These are phyloP conservation scores for Andrena praecox DNA, from an alignment of 2,888 invertebrate species.

Conservation along the genomic window DNA sequence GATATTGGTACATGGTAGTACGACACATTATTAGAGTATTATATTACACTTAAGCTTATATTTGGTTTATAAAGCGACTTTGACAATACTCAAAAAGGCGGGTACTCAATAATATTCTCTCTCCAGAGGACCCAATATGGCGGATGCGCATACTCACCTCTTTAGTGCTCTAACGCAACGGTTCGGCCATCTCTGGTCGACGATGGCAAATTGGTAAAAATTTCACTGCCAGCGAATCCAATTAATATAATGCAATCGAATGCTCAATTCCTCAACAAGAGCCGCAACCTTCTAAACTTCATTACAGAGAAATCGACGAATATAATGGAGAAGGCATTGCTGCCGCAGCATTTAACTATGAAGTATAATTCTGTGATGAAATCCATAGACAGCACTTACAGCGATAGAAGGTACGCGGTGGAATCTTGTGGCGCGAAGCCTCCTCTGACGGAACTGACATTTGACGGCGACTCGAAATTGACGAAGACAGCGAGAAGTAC, in stretches of 20 bases:
- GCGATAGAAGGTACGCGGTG: slow-evolving; percentile 49
- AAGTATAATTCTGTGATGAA: slow-evolving; percentile 70
- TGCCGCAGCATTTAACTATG: slow-evolving; percentile 78
- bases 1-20: no score
- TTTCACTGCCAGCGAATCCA: slow-evolving; percentile 79
- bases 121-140: no score
- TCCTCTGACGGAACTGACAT: not conserved
- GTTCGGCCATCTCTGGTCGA: slow-evolving; percentile 59
- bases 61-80: no score
- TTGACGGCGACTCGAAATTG: not conserved
- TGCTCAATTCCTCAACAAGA: slow-evolving; percentile 81
- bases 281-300: slow-evolving; percentile 80
- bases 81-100: no score
- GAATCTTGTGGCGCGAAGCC: slow-evolving; percentile 36
- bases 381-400: slow-evolving; percentile 33
- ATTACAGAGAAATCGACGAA: slow-evolving; percentile 82
- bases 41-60: no score
- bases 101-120: no score
- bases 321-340: slow-evolving; percentile 81
- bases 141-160: no score
- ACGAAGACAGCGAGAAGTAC: not conserved
- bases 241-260: slow-evolving; percentile 81
- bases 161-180: no score
- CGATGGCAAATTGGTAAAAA: slow-evolving; percentile 80
- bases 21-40: no score